Base-by-base conservation (phyloP, 2,797 vertebrate species). In the Rhinogobio ventralis region DNA sequence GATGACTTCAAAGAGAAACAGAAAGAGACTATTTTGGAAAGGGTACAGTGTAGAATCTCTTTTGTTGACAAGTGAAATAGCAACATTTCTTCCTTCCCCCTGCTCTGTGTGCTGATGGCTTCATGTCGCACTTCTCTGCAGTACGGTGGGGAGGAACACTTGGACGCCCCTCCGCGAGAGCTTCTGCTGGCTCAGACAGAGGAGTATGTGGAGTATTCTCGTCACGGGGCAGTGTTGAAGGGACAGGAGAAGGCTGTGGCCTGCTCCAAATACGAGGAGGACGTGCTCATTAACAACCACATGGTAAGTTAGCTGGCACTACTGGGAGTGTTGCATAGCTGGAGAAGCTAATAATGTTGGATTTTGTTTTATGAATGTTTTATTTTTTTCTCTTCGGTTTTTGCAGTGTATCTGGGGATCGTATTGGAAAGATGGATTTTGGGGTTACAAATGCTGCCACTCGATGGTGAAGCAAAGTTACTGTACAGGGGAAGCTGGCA, bases 391-490 rank as follows among this genome's bases (percentile, higher is more conserved):
- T 0, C 3, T 13, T n/a, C 8, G 6, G 19, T 13, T 81, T 89
- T 64, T 92, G 10, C 91, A 99, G 98, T 97, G 96, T 89, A 97
- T 99, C 87, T 99, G 98, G 98, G 98, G 98, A 4, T 99, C 98
- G 0, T 99, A 95, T 75, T 99, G 98, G 98, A 98, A 95, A 82
- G 98, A 99, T 5, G 97, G 98, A 89, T 95, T 45, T 90, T 99
- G 98, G 98, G 98, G 98, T 42, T 99, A 95, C 94, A 99, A 96
- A 91, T 99, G 98, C 90, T 99, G 98, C 90, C 95, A 98, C 90
- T 99, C 98, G 0, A 96, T 99, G 95, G 96, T 99, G 91, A 99
- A 99, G 90, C 97, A 94, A 91, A 99, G 98, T 20, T 99, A 99
- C 89, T 99, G 98, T 90, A 99, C 97, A 7, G 98, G 98, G 93